These are phyloP conservation scores for Eptesicus fuscus DNA, from an alignment of 2,113 vertebrate species.

Conservation along the genomic window DNA sequence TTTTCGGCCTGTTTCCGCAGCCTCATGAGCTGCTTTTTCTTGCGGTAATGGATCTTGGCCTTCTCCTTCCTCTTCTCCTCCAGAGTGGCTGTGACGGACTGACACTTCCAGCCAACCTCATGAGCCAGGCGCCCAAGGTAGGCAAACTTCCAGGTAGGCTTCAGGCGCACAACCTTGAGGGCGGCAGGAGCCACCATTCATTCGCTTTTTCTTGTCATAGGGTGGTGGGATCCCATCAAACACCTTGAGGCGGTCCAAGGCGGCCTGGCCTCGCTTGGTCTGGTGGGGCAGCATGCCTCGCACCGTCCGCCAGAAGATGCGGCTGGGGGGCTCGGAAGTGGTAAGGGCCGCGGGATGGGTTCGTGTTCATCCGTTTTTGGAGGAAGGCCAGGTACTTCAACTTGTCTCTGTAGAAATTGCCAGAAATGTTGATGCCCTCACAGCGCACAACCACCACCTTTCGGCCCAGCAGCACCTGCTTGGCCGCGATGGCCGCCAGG, in stretches of 20 bases:
- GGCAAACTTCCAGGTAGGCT: conserved; percentile 94
- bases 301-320: conserved; percentile 94
- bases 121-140: conserved; percentile 92
- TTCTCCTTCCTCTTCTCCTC: conserved; percentile 94
- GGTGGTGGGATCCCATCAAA: conserved; percentile 93
- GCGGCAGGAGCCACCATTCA: conserved; percentile 93
- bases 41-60: conserved; percentile 87
- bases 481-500: conserved; percentile 91
- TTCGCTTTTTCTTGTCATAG: conserved; percentile 94
- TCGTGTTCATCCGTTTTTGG: conserved; percentile 95
- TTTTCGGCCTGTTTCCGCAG: conserved; percentile 89
- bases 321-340: conserved; percentile 95
- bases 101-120: conserved; percentile 96
- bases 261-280: conserved; percentile 93
- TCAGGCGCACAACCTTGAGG: conserved; percentile 92
- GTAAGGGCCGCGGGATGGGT: conserved; percentile 92
- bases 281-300: conserved; percentile 95
- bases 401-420: conserved; percentile 95
- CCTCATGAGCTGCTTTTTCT: conserved; percentile 87
- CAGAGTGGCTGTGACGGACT: conserved; percentile 91
- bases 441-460: conserved; percentile 94
- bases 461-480: conserved; percentile 89
- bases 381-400: conserved; percentile 94
- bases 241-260: conserved; percentile 93
- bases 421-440: conserved; percentile 94